phyloP scores from a whole-genome alignment of 2,797 vertebrate species.

The Nannoperca australis region DNA sequence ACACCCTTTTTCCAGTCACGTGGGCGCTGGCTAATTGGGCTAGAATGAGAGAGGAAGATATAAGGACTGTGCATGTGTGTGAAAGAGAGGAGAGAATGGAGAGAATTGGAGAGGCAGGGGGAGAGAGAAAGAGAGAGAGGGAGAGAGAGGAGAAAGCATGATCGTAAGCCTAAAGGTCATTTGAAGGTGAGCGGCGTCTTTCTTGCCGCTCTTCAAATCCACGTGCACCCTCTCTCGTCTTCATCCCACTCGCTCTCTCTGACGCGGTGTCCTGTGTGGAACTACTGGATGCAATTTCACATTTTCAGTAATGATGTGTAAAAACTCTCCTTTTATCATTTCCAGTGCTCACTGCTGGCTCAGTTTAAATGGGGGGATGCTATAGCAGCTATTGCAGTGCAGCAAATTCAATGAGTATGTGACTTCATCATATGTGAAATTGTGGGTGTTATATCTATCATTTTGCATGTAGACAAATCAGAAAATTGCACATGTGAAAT shows the following conservation, averaged over 20 bases:
- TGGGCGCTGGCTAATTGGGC: neutral
- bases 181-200: conserved; percentile 76
- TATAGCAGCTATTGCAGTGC: no score
- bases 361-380: neutral
- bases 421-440: neutral
- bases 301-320: neutral
- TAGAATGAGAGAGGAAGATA: conserved; percentile 43
- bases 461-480: neutral
- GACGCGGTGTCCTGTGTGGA: neutral
- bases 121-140: neutral
- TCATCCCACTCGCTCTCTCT: conserved; percentile 18
- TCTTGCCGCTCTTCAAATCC: conserved; percentile 40
- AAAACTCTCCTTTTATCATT: conserved; percentile 11
- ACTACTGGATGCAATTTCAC: conserved; percentile 19
- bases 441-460: neutral
- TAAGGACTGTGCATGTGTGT: conserved; percentile 42
- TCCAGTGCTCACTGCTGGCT: neutral
- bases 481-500: neutral
- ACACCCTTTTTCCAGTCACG: conserved; percentile 21
- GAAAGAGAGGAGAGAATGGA: conserved; percentile 43
- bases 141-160: conserved; percentile 41
- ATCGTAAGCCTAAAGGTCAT: conserved; percentile 75
- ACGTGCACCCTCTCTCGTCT: conserved; percentile 20
- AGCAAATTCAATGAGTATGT: neutral
- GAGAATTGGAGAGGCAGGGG: conserved; percentile 43